Evolutionary conservation across 2,113 vertebrate genomes (phyloP).

Genomic region (Scalopus aquaticus): DNA sequence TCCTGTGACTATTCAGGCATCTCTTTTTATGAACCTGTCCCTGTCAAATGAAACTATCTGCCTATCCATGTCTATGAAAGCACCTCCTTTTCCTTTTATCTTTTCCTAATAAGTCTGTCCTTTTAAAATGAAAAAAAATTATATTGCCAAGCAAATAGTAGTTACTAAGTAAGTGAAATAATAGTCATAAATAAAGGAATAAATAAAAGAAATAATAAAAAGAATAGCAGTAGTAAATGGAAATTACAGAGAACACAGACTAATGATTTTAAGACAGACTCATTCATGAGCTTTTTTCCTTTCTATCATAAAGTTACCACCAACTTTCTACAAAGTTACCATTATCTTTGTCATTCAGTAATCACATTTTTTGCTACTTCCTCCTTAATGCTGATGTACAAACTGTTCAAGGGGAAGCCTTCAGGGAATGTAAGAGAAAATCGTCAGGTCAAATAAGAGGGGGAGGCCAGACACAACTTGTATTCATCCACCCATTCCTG

Average conservation of each 20-base stretch:
- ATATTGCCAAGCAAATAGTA: neutral
- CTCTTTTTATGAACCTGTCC: no score
- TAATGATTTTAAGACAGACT: neutral
- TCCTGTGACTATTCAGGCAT: no score
- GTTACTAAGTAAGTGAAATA: neutral
- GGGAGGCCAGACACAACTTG: neutral
- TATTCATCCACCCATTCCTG: neutral
- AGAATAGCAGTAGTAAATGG: neutral
- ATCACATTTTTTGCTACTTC: neutral
- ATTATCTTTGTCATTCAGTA: neutral
- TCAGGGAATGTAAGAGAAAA: neutral
- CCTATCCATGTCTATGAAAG: no score
- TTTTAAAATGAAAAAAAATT: no score
- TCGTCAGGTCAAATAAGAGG: neutral
- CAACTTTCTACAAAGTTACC: neutral
- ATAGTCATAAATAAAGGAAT: neutral
- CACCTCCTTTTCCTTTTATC: no score
- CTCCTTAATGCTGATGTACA: neutral
- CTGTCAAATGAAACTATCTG: no score
- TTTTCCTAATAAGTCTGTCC: no score
- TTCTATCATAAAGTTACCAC: neutral
- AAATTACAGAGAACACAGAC: neutral
- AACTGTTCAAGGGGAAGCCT: neutral
- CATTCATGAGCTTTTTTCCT: neutral
- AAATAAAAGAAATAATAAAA: constrained; percentile 1